Evolutionary conservation across 64 coral and sea anemone species (phyloP).

Genomic region (Exaiptasia diaphana): DNA sequence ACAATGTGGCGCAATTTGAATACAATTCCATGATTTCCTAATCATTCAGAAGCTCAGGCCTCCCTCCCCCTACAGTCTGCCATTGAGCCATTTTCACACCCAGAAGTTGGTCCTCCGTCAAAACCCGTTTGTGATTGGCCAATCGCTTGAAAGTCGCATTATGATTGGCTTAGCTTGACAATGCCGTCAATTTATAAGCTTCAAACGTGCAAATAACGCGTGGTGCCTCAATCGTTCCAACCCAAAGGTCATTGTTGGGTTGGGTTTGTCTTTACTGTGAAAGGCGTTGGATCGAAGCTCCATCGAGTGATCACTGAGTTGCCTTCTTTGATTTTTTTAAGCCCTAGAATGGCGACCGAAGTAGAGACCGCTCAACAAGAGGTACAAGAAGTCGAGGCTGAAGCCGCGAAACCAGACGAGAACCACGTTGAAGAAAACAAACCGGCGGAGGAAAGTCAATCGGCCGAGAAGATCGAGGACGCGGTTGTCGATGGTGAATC

Average conservation of each 20-base stretch:
- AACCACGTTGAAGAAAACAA: slow-evolving; percentile 92
- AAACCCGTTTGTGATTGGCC: slow-evolving; percentile 56
- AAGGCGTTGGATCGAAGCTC: slow-evolving; percentile 82
- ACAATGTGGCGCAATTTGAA: not conserved
- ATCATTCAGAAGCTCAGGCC: not conserved
- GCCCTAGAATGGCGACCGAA: slow-evolving; percentile 78
- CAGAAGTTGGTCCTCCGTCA: slow-evolving; percentile 47
- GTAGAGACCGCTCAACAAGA: slow-evolving; percentile 54
- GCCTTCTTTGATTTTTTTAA: slow-evolving; percentile 62
- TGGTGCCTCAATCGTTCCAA: slow-evolving; percentile 78
- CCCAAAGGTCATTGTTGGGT: slow-evolving; percentile 95
- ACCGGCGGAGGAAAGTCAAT: slow-evolving; percentile 52
- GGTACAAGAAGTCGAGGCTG: slow-evolving; percentile 46
- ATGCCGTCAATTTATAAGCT: slow-evolving; percentile 99
- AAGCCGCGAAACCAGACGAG: slow-evolving; percentile 68
- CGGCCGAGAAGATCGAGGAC: slow-evolving; percentile 38
- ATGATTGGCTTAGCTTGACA: slow-evolving; percentile 86
- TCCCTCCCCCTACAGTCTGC: slow-evolving; percentile 29
- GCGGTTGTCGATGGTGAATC: slow-evolving; percentile 47
- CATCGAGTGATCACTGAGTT: slow-evolving; percentile 59
- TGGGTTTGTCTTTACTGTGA: slow-evolving; percentile 70
- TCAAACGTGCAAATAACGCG: slow-evolving; percentile 99
- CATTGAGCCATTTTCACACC: slow-evolving; percentile 60
- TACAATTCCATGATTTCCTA: not conserved
- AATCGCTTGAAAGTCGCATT: slow-evolving; percentile 4